Evolutionary conservation across 2,797 vertebrate genomes (phyloP).

Genomic region (Bradypodion pumilum): DNA sequence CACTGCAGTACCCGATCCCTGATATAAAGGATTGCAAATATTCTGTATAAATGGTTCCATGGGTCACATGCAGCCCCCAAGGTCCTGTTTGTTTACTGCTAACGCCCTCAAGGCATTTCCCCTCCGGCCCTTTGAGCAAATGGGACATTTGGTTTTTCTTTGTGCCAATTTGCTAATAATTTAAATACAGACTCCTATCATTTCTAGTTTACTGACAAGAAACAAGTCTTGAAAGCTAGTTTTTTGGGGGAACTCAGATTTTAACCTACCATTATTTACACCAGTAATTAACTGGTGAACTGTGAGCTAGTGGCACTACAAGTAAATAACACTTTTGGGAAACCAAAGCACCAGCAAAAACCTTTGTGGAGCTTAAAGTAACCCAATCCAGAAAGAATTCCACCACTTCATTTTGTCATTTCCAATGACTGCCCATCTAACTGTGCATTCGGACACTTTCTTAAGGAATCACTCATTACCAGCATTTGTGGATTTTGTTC

Average conservation of each 20-base stretch:
- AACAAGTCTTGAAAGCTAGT: background rate
- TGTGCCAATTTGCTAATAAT: background rate
- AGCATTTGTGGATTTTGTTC: background rate
- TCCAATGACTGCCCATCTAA: background rate
- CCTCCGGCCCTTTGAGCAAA: background rate
- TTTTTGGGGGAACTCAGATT: background rate
- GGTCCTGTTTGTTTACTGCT: no score
- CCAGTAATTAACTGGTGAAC: no score
- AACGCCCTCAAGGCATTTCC: no score
- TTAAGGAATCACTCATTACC: background rate
- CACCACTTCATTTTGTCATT: background rate
- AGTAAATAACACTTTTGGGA: fast-evolving
- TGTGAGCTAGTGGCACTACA: no score
- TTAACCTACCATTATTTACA: background rate
- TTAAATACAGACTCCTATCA: background rate
- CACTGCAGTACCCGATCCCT: no score
- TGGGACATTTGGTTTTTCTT: background rate
- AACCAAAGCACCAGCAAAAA: background rate
- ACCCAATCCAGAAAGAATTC: background rate
- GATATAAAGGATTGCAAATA: background rate
- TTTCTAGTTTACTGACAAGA: background rate
- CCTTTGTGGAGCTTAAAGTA: background rate
- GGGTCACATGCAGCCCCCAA: no score
- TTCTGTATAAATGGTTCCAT: background rate
- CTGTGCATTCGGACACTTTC: background rate